phyloP scores from a whole-genome alignment of 1,140 invertebrate species.

The Thaumetopoea pityocampa region DNA sequence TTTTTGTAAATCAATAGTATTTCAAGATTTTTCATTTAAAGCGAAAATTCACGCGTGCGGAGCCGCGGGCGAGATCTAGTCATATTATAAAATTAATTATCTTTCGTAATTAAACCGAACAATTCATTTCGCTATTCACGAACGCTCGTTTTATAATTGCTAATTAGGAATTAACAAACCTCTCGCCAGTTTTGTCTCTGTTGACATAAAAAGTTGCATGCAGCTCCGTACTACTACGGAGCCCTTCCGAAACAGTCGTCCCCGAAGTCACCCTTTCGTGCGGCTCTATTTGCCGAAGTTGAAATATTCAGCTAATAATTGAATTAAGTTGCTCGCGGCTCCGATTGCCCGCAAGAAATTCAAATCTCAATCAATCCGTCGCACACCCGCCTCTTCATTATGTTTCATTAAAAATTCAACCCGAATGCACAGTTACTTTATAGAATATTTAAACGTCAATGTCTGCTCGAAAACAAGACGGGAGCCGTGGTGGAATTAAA shows the following conservation, averaged over 20 bases:
- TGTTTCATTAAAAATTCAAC: conserved; percentile 65
- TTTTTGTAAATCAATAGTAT: too few species aligned
- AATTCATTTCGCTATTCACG: too few species aligned
- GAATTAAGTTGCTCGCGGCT: conserved; percentile 43
- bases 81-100: too few species aligned
- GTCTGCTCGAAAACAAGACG: conserved; percentile 51
- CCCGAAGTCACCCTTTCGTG: conserved; percentile 36
- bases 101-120: too few species aligned
- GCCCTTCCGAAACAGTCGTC: conserved; percentile 31
- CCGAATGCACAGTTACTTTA: conserved; percentile 56
- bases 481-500: conserved; percentile 60
- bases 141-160: conserved; percentile 1
- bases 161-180: conserved; percentile 6
- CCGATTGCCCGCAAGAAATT: conserved; percentile 58
- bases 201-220: conserved; percentile 31
- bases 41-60: too few species aligned
- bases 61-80: too few species aligned
- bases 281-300: conserved; percentile 48
- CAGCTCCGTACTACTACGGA: conserved; percentile 18
- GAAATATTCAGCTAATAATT: conserved; percentile 59
- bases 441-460: conserved; percentile 58
- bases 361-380: conserved; percentile 62
- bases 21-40: too few species aligned
- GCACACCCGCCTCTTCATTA: conserved; percentile 40
- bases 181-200: conserved; percentile 5